A percentile compares a stretch with the other conserved stretches of the same genome.
phyloP scores from a whole-genome alignment of 1,140 invertebrate species.

The Calycopis cecrops region DNA sequence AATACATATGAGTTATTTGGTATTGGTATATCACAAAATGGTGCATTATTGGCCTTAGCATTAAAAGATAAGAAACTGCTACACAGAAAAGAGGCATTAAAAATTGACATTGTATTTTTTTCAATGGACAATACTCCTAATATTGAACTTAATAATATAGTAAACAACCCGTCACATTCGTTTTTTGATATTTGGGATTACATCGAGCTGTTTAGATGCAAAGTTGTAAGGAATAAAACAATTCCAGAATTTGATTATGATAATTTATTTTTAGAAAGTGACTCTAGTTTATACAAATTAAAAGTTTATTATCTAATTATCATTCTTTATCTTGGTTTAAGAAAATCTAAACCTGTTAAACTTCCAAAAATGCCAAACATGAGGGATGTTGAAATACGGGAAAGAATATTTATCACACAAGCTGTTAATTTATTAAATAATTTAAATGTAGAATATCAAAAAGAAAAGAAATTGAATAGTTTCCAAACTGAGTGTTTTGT shows the following conservation, averaged over 20 bases:
- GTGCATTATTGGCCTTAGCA: constrained; percentile 32
- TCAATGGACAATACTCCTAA: constrained; percentile 24
- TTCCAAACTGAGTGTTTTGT: constrained; percentile 37
- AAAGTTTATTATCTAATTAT: constrained; percentile 52
- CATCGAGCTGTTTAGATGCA: constrained; percentile 48
- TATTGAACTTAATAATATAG: constrained; percentile 28
- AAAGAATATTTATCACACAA: constrained; percentile 42
- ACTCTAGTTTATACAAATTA: constrained; percentile 41
- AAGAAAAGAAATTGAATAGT: constrained; percentile 21
- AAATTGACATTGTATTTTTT: constrained; percentile 39
- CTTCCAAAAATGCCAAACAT: constrained; percentile 35
- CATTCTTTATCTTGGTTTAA: constrained; percentile 36
- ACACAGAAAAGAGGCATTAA: constrained; percentile 37
- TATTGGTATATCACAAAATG: constrained; percentile 38
- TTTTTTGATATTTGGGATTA: constrained; percentile 51
- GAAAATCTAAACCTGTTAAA: constrained; percentile 16
- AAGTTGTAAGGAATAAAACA: constrained; percentile 40
- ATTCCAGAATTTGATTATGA: constrained; percentile 45
- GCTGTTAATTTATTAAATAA: constrained; percentile 34
- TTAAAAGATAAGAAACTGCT: constrained; percentile 38
- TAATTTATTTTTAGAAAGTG: constrained; percentile 33
- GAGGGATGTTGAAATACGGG: constrained; percentile 38
- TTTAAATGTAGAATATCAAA: constrained; percentile 29
- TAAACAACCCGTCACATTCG: constrained; percentile 43
- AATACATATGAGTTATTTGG: constrained; percentile 37